Percentiles rank a stretch among this genome's conserved stretches.
These are phyloP conservation scores for Drosophila stalkeri DNA, from an alignment of 2,888 invertebrate genomes.

Conservation along the genomic window DNA sequence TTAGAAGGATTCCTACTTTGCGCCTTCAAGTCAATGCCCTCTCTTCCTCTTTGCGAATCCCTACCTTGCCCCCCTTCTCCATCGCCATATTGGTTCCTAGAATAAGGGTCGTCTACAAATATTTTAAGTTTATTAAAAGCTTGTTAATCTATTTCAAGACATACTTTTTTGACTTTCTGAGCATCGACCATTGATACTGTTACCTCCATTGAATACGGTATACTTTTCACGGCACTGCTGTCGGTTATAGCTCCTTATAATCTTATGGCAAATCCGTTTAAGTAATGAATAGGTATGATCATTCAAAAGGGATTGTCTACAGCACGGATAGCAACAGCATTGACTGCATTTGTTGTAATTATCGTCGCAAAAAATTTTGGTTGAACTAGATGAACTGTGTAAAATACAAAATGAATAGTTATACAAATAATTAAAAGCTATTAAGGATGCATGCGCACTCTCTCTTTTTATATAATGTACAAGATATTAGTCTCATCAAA, in stretches of 20 bases:
- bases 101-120: constrained; percentile 3
- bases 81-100: neutral
- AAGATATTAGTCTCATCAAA: neutral
- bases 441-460: neutral
- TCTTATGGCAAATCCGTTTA: constrained; percentile 78
- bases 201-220: constrained; percentile 78
- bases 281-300: constrained; percentile 74
- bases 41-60: constrained; percentile 4
- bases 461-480: neutral
- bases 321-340: constrained; percentile 52
- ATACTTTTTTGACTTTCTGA: constrained; percentile 29
- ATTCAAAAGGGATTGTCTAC: constrained; percentile 56
- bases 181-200: constrained; percentile 47
- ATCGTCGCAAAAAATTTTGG: constrained; percentile 56
- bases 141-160: neutral
- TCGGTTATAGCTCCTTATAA: constrained; percentile 70
- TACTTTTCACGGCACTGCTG: constrained; percentile 73
- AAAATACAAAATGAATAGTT: neutral
- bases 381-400: constrained; percentile 67
- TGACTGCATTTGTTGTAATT: constrained; percentile 48
- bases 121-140: neutral
- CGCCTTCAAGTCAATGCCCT: constrained; percentile 9
- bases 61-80: neutral
- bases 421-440: neutral
- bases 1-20: neutral